phyloP scores from a whole-genome alignment of 1,140 invertebrate species.

The Rhagoletis pomonella region DNA sequence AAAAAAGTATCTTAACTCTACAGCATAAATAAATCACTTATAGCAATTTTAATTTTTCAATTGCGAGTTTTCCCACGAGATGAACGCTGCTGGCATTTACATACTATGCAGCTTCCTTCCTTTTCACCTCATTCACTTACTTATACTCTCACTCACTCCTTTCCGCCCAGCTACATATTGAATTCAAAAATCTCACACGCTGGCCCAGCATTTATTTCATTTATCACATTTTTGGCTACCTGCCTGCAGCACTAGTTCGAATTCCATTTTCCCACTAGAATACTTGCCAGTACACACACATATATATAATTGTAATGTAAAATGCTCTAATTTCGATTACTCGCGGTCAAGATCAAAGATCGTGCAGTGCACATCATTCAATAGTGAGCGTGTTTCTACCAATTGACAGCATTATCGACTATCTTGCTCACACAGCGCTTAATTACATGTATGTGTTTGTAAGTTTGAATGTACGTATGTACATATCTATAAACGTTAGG shows the following conservation, averaged over 20 bases:
- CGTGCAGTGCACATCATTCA: neutral
- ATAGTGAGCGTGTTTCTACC: neutral
- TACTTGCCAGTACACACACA: neutral
- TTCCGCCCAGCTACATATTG: too few relatives aligned
- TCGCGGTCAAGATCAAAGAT: slow-evolving; percentile 48
- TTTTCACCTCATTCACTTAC: too few relatives aligned
- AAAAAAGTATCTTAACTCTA: neutral
- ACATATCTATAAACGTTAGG: too few relatives aligned
- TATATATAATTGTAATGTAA: slow-evolving; percentile 2
- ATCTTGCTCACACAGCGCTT: neutral
- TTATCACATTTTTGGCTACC: slow-evolving; percentile 10
- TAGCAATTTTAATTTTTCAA: too few relatives aligned
- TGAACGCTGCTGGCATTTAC: neutral
- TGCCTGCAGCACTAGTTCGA: neutral
- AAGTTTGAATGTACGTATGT: too few relatives aligned
- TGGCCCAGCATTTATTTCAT: neutral
- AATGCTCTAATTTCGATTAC: slow-evolving; percentile 51
- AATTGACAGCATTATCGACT: neutral
- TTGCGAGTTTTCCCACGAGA: neutral
- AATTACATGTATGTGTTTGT: too few relatives aligned
- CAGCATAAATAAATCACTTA: too few relatives aligned
- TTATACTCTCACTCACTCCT: too few relatives aligned
- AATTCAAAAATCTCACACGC: neutral
- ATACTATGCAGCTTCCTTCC: too few relatives aligned
- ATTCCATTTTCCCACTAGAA: slow-evolving; percentile 32